These are phyloP conservation scores for Sinocyclocheilus grahami DNA, from an alignment of 2,113 vertebrate genomes.

Conservation along the genomic window DNA sequence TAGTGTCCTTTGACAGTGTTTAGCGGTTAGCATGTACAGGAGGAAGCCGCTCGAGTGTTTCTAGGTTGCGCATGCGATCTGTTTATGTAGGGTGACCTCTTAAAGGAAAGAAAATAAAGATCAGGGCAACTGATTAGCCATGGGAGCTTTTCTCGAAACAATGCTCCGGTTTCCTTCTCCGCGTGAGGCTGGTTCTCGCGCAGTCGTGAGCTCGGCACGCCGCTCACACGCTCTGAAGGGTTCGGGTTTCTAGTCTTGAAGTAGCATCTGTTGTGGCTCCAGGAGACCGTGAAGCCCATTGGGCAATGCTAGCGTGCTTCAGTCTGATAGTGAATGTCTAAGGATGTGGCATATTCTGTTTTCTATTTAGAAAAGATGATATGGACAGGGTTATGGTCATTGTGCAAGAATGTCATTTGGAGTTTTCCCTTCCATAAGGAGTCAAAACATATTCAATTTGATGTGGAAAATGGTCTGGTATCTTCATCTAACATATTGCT, in stretches of 20 bases:
- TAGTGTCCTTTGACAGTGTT: background rate
- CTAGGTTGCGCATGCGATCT: constrained; percentile 44
- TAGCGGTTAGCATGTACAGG: constrained; percentile 2
- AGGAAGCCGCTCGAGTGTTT: constrained; percentile 33
- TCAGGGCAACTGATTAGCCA: constrained; percentile 54
- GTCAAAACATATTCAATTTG: background rate
- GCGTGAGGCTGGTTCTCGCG: background rate
- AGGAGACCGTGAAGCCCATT: background rate
- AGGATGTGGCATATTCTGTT: background rate
- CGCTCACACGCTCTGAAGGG: constrained; percentile 27
- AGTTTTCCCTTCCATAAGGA: constrained; percentile 25
- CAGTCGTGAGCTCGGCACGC: constrained; percentile 9
- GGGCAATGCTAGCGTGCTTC: background rate
- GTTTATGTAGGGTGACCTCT: constrained; percentile 52
- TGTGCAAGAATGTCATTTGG: constrained; percentile 37
- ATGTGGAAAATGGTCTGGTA: too few species aligned
- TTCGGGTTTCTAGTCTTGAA: constrained; percentile 8
- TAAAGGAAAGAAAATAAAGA: constrained; percentile 56
- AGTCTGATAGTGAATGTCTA: too few species aligned
- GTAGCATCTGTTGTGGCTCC: background rate
- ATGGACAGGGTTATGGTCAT: constrained; percentile 23
- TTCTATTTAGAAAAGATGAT: constrained; percentile 20
- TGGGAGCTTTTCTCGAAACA: constrained; percentile 55
- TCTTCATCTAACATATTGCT: too few species aligned
- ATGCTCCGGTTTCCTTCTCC: constrained; percentile 42